A percentile compares a stretch with the other conserved stretches of the same genome.
These are phyloP conservation scores for Pelecanoides urinatrix DNA, from an alignment of 2,113 vertebrate species.

Conservation along the genomic window DNA sequence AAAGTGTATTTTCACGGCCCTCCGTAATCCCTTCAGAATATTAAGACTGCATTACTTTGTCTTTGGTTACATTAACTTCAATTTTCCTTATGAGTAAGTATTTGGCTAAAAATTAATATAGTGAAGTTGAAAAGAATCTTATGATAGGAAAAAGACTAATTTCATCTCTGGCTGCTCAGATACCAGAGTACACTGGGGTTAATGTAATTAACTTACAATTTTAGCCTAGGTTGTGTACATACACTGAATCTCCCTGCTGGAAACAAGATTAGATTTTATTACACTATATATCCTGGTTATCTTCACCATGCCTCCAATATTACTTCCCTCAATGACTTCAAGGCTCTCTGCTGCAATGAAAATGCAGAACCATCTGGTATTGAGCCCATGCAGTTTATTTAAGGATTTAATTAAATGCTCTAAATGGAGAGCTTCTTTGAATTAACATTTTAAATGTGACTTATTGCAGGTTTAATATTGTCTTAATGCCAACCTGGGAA, in stretches of 20 bases:
- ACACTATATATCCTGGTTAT: slow-evolving; percentile 83
- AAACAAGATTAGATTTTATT: slow-evolving; percentile 80
- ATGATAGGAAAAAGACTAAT: slow-evolving; percentile 78
- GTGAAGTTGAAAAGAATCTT: slow-evolving; percentile 79
- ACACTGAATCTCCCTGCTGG: slow-evolving; percentile 79
- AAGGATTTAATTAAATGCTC: slow-evolving; percentile 89
- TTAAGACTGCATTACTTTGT: slow-evolving; percentile 76
- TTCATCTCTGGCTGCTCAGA: slow-evolving; percentile 77
- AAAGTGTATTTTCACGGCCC: slow-evolving; percentile 68
- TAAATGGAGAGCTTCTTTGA: slow-evolving; percentile 82
- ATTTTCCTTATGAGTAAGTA: slow-evolving; percentile 82
- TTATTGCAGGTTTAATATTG: slow-evolving; percentile 85
- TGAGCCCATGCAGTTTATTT: slow-evolving; percentile 84
- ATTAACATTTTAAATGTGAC: slow-evolving; percentile 89
- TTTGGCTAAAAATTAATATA: slow-evolving; percentile 85
- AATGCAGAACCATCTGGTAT: slow-evolving; percentile 80
- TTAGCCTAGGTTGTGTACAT: slow-evolving; percentile 80
- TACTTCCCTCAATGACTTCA: slow-evolving; percentile 74
- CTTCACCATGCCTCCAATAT: slow-evolving; percentile 74
- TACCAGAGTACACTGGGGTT: slow-evolving; percentile 75
- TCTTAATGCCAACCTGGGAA: slow-evolving; percentile 82
- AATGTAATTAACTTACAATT: slow-evolving; percentile 82
- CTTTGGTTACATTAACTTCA: slow-evolving; percentile 82
- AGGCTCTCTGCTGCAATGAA: slow-evolving; percentile 66
- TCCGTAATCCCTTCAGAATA: slow-evolving; percentile 80